phyloP scores from a whole-genome alignment of 2,797 vertebrate genomes.

The Myotis daubentonii region DNA sequence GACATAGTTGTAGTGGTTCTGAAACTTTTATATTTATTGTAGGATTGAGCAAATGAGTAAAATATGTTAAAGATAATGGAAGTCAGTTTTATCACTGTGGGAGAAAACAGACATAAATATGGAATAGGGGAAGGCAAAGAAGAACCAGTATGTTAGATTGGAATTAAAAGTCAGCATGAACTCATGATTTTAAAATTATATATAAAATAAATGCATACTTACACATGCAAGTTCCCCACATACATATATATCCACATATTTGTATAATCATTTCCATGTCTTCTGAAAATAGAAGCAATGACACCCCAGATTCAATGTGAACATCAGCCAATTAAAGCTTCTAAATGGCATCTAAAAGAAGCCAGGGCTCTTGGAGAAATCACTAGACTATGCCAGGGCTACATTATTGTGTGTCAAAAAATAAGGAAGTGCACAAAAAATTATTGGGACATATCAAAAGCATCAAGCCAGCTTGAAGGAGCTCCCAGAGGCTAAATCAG shows the following conservation, averaged over 20 bases:
- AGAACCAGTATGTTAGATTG: not conserved
- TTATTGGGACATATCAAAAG: not conserved
- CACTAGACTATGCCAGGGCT: not conserved
- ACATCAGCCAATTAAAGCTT: not conserved
- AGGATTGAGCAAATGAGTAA: not conserved
- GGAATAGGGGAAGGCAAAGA: not conserved
- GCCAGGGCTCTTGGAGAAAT: slow-evolving; percentile 10
- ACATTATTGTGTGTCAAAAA: not conserved
- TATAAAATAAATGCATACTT: not conserved
- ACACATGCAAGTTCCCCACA: not conserved
- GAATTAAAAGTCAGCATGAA: slow-evolving; percentile 6
- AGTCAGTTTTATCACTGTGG: not conserved
- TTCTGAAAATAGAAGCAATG: slow-evolving; percentile 20
- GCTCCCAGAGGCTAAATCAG: not conserved
- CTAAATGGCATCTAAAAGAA: slow-evolving; percentile 21
- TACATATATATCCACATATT: not conserved
- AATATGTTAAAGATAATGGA: slow-evolving; percentile 10
- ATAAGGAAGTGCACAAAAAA: not conserved
- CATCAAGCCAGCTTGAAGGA: not conserved
- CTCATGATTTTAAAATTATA: slow-evolving; percentile 4
- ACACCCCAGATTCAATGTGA: not conserved
- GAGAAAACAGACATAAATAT: not conserved
- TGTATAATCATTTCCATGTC: slow-evolving; percentile 14
- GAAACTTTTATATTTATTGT: not conserved
- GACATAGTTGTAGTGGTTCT: not conserved